These are phyloP conservation scores for Percina caprodes DNA, from an alignment of 2,113 vertebrate genomes.

Conservation along the genomic window DNA sequence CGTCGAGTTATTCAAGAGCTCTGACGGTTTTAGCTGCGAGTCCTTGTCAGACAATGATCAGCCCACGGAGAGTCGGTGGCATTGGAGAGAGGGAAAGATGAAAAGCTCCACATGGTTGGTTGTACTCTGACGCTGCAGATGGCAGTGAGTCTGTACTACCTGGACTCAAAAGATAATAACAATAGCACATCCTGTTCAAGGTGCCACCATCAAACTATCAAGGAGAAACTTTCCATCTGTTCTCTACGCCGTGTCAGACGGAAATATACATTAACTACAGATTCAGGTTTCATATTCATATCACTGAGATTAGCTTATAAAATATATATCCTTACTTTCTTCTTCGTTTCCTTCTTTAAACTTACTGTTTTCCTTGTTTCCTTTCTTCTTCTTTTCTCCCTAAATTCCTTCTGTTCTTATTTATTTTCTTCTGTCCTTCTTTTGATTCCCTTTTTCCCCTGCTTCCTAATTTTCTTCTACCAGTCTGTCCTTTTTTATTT, in stretches of 20 bases:
- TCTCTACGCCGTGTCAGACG: neutral
- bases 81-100: neutral
- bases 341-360: neutral
- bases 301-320: neutral
- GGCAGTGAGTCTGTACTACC: neutral
- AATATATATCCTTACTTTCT: neutral
- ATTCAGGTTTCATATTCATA: neutral
- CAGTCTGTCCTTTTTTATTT: too few species aligned
- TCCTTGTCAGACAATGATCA: conserved; percentile 24
- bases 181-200: neutral
- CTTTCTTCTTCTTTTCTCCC: neutral
- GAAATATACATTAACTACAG: neutral
- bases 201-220: neutral
- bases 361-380: neutral
- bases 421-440: neutral
- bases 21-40: conserved; percentile 47
- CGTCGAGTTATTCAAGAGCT: conserved; percentile 22
- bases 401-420: neutral
- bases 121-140: neutral
- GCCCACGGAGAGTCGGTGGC: neutral
- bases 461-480: neutral
- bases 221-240: neutral
- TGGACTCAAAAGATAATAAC: neutral
- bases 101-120: neutral
- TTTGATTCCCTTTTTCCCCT: neutral